phyloP scores from a whole-genome alignment of 1,140 invertebrate genomes.

The Drosophila arawakana region DNA sequence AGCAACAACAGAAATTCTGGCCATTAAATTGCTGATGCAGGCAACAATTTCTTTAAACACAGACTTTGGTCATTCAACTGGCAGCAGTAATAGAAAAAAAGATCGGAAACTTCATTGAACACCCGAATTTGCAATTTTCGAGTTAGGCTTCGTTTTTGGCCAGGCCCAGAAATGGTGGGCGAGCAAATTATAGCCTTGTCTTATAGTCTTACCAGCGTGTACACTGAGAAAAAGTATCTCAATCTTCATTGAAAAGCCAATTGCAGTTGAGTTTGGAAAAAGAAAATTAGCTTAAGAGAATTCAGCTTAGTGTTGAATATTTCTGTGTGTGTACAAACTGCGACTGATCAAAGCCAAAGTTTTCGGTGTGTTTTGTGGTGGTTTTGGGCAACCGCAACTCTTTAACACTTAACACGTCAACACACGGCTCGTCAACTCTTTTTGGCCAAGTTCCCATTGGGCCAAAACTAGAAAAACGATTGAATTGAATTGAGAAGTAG shows the following conservation, averaged over 20 bases:
- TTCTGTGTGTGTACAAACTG: constrained; percentile 4
- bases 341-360: neutral
- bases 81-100: constrained; percentile 62
- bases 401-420: constrained; percentile 78
- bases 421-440: constrained; percentile 51
- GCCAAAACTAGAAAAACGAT: constrained; percentile 36
- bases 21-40: constrained; percentile 72
- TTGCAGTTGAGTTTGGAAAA: neutral
- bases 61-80: constrained; percentile 43
- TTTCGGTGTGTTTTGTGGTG: constrained; percentile 4
- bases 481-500: constrained; percentile 3
- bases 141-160: constrained; percentile 71
- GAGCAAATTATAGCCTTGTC: constrained; percentile 53
- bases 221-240: neutral
- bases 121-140: constrained; percentile 82
- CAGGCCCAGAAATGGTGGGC: constrained; percentile 49
- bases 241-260: neutral
- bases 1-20: constrained; percentile 47
- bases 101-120: constrained; percentile 70
- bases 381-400: constrained; percentile 26
- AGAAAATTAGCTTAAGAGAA: neutral
- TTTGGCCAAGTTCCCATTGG: constrained; percentile 56
- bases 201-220: constrained; percentile 21
- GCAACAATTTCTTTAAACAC: constrained; percentile 78
- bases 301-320: neutral